Base-by-base conservation (phyloP, 30 jellyfish, hydroid and myxozoan species). In the Aurelia sp. region DNA sequence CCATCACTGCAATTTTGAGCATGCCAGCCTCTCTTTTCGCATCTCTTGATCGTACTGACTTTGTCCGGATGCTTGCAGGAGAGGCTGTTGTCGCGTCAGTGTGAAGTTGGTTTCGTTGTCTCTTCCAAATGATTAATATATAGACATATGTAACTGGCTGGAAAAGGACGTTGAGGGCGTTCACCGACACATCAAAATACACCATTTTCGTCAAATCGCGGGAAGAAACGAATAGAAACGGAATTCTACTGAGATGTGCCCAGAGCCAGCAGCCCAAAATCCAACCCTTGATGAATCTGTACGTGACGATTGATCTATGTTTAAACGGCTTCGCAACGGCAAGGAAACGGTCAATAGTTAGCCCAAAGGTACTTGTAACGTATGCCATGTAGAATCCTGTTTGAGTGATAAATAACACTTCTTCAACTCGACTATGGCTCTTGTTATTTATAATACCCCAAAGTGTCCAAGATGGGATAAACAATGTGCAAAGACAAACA, bases 131-230 rank as follows among this genome's bases (percentile, higher is more conserved):
- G 65, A 86, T 16, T 16, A 73, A 59, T 16, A 86, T 76, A 23
- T 61, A 86, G 3, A 68, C 48, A 67, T 74, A 86, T 3, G 96
- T 86, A 3, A 62, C 60, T 31, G 96, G 96, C 66, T 86, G 96
- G 44, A 75, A 76, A 10, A 86, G 10, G 47, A 86, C 22, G 33
- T 76, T 73, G 20, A 86, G 19, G 0, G 85, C 76, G 55, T 86
- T 82, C 37, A 86, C 58, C 30, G 90, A 23, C 23, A 86, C 62
- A 55, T 86, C 96, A 27, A 86, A 22, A 16, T 76, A 67, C 13
- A 86, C 83, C 79, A 65, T 55, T 13, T 73, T 72, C 58, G 59
- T 30, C 13, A 86, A 48, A 11, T 64, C 68, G 11, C 62, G 47
- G 6, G 89, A 72, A 7, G 76, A 19, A 35, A 86, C 37, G 73